These are phyloP conservation scores for Xestobium rufovillosum DNA, from an alignment of 2,888 invertebrate species.

Conservation along the genomic window DNA sequence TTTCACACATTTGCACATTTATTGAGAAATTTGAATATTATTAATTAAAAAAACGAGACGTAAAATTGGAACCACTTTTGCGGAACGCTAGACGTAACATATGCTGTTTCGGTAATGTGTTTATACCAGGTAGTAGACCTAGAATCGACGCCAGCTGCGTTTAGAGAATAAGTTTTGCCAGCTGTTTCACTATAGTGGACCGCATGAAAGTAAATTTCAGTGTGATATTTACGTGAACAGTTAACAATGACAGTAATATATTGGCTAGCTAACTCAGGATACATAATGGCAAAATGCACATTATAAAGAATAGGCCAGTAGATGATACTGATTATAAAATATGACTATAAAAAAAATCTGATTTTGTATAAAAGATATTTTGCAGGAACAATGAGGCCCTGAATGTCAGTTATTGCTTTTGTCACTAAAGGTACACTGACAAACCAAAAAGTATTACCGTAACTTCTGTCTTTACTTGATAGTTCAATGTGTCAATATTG, in stretches of 20 bases:
- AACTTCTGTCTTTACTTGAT: too few species aligned
- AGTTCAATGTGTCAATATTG: too few species aligned
- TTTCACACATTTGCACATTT: too few species aligned
- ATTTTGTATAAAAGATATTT: not conserved
- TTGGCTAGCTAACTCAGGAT: slow-evolving; percentile 30
- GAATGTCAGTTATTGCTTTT: too few species aligned
- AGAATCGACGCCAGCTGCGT: slow-evolving; percentile 41
- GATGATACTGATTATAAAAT: slow-evolving; percentile 38
- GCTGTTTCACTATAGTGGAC: slow-evolving; percentile 39
- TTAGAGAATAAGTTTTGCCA: slow-evolving; percentile 45
- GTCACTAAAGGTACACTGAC: too few species aligned
- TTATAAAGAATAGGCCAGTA: slow-evolving; percentile 34
- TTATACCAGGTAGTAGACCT: slow-evolving; percentile 36
- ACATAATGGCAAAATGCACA: slow-evolving; percentile 42
- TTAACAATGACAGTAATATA: not conserved
- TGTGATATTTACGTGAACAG: slow-evolving; percentile 1
- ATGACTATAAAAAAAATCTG: slow-evolving; percentile 22
- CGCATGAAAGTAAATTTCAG: slow-evolving; percentile 18
- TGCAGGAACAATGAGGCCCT: too few species aligned
- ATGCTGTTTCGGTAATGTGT: slow-evolving; percentile 30
- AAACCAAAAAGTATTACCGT: too few species aligned
- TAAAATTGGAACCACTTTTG: too few species aligned
- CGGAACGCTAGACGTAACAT: slow-evolving; percentile 22
- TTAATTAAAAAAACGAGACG: too few species aligned
- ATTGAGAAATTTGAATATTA: too few species aligned